Conservation (phyloP, 2,113 vertebrate genomes). For the Brachyhypopomus gauderio region DNA sequence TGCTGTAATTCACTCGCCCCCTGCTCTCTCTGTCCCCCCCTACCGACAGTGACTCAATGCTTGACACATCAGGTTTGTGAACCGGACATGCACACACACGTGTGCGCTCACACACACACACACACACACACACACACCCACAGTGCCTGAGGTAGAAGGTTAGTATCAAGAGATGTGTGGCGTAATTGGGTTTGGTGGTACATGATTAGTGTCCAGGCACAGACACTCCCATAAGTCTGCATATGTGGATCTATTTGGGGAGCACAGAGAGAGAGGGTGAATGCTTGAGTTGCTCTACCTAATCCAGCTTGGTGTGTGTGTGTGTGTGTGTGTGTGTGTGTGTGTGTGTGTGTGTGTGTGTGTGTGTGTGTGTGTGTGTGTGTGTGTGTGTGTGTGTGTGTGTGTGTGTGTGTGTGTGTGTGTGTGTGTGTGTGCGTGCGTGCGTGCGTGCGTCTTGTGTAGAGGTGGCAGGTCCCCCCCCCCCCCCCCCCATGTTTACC, state of each 20-base stretch:
- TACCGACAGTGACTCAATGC: conserved; percentile 29
- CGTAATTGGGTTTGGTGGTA: not conserved
- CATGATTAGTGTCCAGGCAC: conserved; percentile 32
- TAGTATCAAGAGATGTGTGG: not conserved
- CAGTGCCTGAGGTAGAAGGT: not conserved
- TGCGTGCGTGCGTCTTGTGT: no score
- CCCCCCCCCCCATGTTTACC: conserved; percentile 43
- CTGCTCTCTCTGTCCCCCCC: not conserved
- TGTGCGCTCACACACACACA: conserved; percentile 21
- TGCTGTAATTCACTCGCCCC: conserved; percentile 55
- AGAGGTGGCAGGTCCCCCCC: conserved; percentile 55
- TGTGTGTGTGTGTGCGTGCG: no score
- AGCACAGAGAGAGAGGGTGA: not conserved
- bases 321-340: conserved; percentile 7
- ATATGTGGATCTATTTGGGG: not conserved
- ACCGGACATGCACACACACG: conserved; percentile 22
- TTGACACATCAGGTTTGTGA: conserved; percentile 28
- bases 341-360: conserved; percentile 5
- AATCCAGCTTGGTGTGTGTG: conserved; percentile 27
- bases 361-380: no score
- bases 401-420: no score
- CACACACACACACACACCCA: conserved; percentile 12
- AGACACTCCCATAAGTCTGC: conserved; percentile 16
- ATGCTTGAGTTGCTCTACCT: conserved; percentile 20
- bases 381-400: no score